Evolutionary conservation across 2,797 vertebrate genomes (phyloP).

Genomic region (Orientallactaga sibirica): DNA sequence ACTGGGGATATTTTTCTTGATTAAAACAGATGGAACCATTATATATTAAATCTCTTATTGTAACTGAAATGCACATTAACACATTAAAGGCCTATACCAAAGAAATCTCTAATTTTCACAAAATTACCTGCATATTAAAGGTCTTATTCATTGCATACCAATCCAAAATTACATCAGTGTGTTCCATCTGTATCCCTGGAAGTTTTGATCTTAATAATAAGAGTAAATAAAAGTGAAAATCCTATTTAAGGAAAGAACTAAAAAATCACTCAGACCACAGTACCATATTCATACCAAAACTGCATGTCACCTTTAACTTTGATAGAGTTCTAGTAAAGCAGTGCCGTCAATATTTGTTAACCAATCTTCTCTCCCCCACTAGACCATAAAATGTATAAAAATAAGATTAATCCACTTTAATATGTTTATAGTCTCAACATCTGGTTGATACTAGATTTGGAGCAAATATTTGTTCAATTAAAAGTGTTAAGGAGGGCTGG

Average conservation of each 20-base stretch:
- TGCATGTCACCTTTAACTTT: constrained; percentile 18
- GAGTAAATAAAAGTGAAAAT: background rate
- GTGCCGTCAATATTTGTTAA: constrained; percentile 13
- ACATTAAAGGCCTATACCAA: constrained; percentile 60
- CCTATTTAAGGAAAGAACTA: background rate
- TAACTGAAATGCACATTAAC: constrained; percentile 32
- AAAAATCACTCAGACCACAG: constrained; percentile 13
- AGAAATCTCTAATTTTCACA: constrained; percentile 51
- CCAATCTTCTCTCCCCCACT: background rate
- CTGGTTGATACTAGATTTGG: background rate
- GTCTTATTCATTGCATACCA: background rate
- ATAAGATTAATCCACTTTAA: constrained; percentile 38
- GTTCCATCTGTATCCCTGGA: background rate
- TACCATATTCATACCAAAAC: constrained; percentile 46
- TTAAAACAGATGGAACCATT: constrained; percentile 33
- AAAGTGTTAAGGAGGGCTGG: constrained; percentile 24
- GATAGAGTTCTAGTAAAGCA: background rate
- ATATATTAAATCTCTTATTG: constrained; percentile 48
- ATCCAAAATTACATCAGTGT: constrained; percentile 7
- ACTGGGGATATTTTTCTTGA: background rate
- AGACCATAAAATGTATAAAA: constrained; percentile 39
- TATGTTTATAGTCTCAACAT: constrained; percentile 49
- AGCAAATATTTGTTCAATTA: constrained; percentile 38
- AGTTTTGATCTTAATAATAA: constrained; percentile 31
- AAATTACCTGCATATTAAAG: constrained; percentile 52